Base-by-base conservation (phyloP, 2,888 invertebrate species). In the Pogonocherus hispidulus region DNA sequence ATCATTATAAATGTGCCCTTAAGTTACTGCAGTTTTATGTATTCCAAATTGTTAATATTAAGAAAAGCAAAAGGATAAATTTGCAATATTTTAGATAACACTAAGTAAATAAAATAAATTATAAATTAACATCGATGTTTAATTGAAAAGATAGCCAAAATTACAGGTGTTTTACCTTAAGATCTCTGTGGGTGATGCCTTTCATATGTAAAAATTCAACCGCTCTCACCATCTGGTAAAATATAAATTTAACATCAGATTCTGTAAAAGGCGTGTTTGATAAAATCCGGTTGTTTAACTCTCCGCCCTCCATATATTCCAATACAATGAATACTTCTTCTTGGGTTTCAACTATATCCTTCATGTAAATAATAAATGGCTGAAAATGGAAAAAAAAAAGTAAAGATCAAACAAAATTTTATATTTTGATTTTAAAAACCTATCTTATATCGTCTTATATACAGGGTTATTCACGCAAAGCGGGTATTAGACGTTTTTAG, bases 271-370 rank as follows among this genome's bases (percentile, higher is more conserved):
- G 87, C 14, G 20, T 47, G 3, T 88, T 86, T 16, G 77, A 82
- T 11, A 73, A 56, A 69, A 97, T 93, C 60, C 93, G 88, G 75
- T 94, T 91, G 77, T 94, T 93, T 54, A 98, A 85, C 84, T 97
- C 96, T 0, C 97, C 97, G 1, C 96, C 96, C 78, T 92, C 91
- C 91, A 97, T 94, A 80, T 94, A 88, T 81, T 97, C 97, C 62
- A 98, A 86, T 0, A 97, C 88, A 75, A 98, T 94, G 80, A 91
- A 97, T 0, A 97, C 91, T 0, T 91, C 90, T 1, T 92, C 90
- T 0, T 88, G 87, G 0, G 92, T 91, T 78, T 96, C 93, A 56
- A 93, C 89, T 46, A 94, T 92, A 81, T 96, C 94, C 82, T 93
- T 90, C 84, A 95, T 91, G 63, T 89, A 88, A 57, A 97, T 92